Evolutionary conservation across 2,888 invertebrate species (phyloP).

Genomic region (Mamestra brassicae): DNA sequence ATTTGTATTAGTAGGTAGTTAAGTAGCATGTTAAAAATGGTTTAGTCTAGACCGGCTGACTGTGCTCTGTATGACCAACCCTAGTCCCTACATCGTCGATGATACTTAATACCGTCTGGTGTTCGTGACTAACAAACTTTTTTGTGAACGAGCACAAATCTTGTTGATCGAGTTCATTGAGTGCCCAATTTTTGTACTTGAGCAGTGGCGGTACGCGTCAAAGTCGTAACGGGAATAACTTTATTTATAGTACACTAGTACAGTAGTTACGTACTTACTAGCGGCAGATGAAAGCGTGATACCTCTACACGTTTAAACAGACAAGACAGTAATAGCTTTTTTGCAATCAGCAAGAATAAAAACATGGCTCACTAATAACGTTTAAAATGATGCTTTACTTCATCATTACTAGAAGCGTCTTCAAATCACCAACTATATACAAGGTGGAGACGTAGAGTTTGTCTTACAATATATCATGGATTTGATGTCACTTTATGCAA

Average conservation of each 20-base stretch:
- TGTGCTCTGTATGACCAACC: neutral
- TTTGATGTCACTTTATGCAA: too few species aligned
- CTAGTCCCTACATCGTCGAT: neutral
- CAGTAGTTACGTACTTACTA: too few species aligned
- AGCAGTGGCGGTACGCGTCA: too few species aligned
- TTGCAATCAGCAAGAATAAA: neutral
- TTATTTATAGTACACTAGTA: too few species aligned
- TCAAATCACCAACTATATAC: too few species aligned
- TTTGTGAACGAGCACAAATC: neutral
- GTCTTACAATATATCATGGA: too few species aligned
- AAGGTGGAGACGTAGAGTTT: too few species aligned
- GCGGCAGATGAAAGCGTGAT: neutral
- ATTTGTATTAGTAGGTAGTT: neutral
- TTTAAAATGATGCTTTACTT: too few species aligned
- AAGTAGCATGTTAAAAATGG: conserved; percentile 13
- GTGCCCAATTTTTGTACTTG: too few species aligned
- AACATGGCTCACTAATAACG: neutral
- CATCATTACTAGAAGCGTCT: too few species aligned
- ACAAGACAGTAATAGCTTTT: neutral
- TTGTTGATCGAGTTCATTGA: neutral
- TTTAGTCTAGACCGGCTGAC: neutral
- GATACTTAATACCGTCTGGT: neutral
- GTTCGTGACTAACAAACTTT: neutral
- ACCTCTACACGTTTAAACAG: neutral
- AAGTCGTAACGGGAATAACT: too few species aligned